These are phyloP conservation scores for Menura novaehollandiae DNA, from an alignment of 2,113 vertebrate species.

Conservation along the genomic window DNA sequence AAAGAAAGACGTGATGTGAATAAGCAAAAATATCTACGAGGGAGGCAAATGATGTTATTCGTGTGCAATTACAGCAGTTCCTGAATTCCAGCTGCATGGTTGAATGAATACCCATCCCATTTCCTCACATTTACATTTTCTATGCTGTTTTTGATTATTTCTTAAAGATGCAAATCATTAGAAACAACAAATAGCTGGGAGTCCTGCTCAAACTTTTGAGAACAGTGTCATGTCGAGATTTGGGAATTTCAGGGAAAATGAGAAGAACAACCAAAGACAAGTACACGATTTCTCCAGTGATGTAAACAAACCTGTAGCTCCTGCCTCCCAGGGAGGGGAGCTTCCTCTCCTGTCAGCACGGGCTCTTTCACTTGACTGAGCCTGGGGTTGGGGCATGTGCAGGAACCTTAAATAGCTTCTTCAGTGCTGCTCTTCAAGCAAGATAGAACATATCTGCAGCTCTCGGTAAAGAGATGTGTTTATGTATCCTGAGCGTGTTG, in stretches of 20 bases:
- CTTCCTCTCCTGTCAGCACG: background rate
- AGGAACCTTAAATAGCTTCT: background rate
- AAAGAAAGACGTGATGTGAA: background rate
- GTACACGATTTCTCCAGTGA: rapidly evolving
- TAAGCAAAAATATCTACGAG: background rate
- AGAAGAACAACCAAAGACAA: background rate
- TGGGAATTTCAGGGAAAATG: background rate
- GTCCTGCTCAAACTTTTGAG: background rate
- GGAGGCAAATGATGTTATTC: background rate
- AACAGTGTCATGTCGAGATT: background rate
- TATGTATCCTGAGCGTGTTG: background rate
- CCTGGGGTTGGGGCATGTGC: background rate
- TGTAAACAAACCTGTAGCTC: background rate
- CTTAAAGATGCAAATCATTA: background rate
- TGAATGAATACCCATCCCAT: background rate
- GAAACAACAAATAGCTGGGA: background rate
- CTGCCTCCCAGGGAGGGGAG: background rate
- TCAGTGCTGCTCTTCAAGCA: background rate
- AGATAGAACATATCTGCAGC: background rate
- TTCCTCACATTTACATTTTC: background rate
- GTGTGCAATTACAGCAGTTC: background rate
- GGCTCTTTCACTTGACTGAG: background rate
- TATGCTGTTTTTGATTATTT: background rate
- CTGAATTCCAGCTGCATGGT: background rate
- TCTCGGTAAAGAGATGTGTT: rapidly evolving